A percentile compares a stretch with the other conserved stretches of the same genome.
phyloP scores from a whole-genome alignment of 2,888 invertebrate genomes.

The Drosophila mulleri region DNA sequence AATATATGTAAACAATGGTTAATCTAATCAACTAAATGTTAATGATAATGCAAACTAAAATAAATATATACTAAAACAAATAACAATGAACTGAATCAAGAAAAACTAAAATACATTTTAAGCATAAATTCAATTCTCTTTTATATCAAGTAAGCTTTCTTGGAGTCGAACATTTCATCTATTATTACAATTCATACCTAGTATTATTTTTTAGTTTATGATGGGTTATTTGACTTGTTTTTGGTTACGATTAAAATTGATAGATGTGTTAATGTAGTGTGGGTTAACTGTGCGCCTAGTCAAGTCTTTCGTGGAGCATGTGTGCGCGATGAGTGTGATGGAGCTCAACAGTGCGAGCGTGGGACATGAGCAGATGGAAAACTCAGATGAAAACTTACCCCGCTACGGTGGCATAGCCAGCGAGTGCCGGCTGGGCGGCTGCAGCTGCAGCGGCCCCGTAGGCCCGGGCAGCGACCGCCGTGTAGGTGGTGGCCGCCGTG shows the following conservation, averaged over 20 bases:
- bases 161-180: neutral
- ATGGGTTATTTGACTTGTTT: neutral
- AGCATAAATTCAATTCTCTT: no score
- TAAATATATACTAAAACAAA: neutral
- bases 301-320: slow-evolving; percentile 12
- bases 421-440: slow-evolving; percentile 86
- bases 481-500: slow-evolving; percentile 94
- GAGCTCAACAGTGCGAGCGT: neutral
- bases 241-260: neutral
- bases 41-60: neutral
- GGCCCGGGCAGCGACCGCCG: slow-evolving; percentile 93
- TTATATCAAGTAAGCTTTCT: neutral
- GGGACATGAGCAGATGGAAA: neutral
- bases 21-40: no score
- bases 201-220: neutral
- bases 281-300: neutral
- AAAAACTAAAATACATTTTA: no score
- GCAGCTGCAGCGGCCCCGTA: slow-evolving; percentile 91
- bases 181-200: neutral
- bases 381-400: slow-evolving; percentile 86
- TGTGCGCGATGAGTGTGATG: slow-evolving; percentile 2
- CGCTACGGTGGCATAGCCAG: slow-evolving; percentile 90
- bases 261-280: neutral
- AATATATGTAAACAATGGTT: neutral
- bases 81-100: neutral